Base-by-base conservation (phyloP, 2,113 vertebrate genomes). In the Motacilla tschutschensis region DNA sequence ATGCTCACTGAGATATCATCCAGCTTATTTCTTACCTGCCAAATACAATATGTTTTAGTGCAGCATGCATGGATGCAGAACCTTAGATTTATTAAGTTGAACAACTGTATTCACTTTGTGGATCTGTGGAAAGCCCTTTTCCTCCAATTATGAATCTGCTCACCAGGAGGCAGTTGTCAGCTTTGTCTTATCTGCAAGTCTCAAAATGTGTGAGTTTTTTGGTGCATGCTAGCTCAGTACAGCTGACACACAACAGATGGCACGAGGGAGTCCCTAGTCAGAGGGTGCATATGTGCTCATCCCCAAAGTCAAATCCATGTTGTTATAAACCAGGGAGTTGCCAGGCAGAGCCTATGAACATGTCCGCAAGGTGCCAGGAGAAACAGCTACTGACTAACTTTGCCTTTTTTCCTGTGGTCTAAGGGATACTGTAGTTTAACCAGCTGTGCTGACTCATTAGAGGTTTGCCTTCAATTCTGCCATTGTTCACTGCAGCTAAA, bases 221-320 rank as follows among this genome's bases (percentile, higher is more conserved):
- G 25, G 41, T 60, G n/a, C 67, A 54, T 57, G 55, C 55, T 92
- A 64, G 51, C 64, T 91, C 55, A 79, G 84, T 83, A 57, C 81
- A 87, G 87, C 87, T 81, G 90, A 60, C 79, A 74, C 46, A 90
- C 40, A 87, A 89, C 93, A 92, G 86, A 90, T 84, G 87, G 89
- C 53, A 70, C 0, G 2, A 83, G 86, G 81, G 83, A 75, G 67
- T 82, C 85, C 69, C 85, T 88, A 57, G 59, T 89, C 63, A 84
- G 71, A 90, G 31, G 17, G 72, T 79, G 46, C 59, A 58, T 64
- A 77, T 87, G 79, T 63, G 18, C 59, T 84, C 48, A 83, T 62
- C 63, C 48, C 59, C 48, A 71, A 64, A 87, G 65, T 91, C 48
- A 89, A 77, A 72, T 66, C 51, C 0, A 0, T 40, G 26, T 15